These are phyloP conservation scores for Coilia nasus DNA, from an alignment of 2,797 vertebrate genomes.

Conservation along the genomic window DNA sequence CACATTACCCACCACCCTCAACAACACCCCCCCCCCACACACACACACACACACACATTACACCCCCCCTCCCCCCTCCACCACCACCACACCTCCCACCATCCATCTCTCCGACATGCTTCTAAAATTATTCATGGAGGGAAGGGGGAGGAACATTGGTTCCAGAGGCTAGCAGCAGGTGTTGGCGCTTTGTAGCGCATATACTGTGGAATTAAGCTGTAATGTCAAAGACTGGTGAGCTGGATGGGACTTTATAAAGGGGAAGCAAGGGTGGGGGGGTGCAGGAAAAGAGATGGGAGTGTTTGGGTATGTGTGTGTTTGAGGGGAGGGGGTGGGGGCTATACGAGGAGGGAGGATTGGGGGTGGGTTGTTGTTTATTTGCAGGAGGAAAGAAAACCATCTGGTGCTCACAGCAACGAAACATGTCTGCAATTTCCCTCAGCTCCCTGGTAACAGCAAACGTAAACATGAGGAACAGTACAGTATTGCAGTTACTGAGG, in stretches of 20 bases:
- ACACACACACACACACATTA: background rate
- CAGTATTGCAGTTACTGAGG: slow-evolving; percentile 9
- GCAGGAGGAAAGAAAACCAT: slow-evolving; percentile 53
- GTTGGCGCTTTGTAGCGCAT: slow-evolving; percentile 53
- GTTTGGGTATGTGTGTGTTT: background rate
- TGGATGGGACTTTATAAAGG: background rate
- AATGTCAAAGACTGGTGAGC: slow-evolving; percentile 63
- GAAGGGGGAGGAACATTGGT: slow-evolving; percentile 20
- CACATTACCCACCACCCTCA: too few species aligned
- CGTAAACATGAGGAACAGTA: slow-evolving; percentile 27
- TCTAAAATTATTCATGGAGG: slow-evolving; percentile 41
- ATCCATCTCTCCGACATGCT: slow-evolving; percentile 21
- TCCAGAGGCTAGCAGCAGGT: slow-evolving; percentile 58
- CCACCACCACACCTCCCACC: background rate
- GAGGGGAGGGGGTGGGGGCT: background rate
- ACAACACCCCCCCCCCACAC: slow-evolving; percentile 28
- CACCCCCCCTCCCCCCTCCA: background rate
- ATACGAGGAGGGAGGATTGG: background rate
- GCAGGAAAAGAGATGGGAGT: background rate
- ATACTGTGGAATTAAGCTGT: slow-evolving; percentile 65
- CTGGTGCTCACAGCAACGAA: slow-evolving; percentile 48
- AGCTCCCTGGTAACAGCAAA: slow-evolving; percentile 24
- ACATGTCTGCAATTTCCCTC: slow-evolving; percentile 32
- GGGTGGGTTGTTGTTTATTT: slow-evolving; percentile 49
- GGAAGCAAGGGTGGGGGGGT: background rate